A percentile compares a stretch with the other conserved stretches of the same genome.
phyloP scores from a whole-genome alignment of 2,113 vertebrate genomes.

The Eulemur macaco region DNA sequence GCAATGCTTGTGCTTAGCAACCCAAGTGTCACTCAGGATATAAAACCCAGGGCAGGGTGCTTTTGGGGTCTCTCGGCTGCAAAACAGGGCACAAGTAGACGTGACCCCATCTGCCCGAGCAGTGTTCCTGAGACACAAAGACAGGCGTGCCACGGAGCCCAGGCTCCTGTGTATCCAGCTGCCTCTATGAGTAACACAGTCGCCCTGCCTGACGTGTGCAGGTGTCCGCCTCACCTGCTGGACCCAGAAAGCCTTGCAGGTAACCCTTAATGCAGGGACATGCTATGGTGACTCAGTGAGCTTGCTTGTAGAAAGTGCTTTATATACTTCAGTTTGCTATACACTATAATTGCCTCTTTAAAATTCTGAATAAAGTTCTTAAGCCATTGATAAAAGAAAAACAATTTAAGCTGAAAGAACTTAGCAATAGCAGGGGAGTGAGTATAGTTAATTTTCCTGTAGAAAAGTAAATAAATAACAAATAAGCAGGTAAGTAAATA shows the following conservation, averaged over 20 bases:
- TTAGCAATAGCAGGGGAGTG: background rate
- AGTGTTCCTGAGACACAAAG: background rate
- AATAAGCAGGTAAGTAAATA: background rate
- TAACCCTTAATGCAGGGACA: accelerated
- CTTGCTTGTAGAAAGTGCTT: background rate
- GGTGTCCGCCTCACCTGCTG: background rate
- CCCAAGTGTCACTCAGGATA: background rate
- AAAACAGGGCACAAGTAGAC: too few species aligned
- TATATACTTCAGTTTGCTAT: background rate
- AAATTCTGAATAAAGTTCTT: background rate
- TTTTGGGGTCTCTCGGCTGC: too few species aligned
- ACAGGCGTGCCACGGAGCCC: background rate
- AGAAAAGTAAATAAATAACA: background rate
- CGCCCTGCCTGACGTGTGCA: background rate
- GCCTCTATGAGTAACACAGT: background rate
- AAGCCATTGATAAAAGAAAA: background rate
- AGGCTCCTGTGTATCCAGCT: background rate
- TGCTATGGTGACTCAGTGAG: background rate
- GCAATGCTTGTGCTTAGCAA: background rate
- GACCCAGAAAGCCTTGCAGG: background rate
- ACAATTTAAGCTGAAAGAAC: background rate
- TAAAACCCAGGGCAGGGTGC: too few species aligned
- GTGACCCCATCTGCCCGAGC: background rate
- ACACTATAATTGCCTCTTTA: background rate
- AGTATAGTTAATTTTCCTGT: background rate